These are phyloP conservation scores for Penelope pileata DNA, from an alignment of 2,113 vertebrate genomes.

Conservation along the genomic window DNA sequence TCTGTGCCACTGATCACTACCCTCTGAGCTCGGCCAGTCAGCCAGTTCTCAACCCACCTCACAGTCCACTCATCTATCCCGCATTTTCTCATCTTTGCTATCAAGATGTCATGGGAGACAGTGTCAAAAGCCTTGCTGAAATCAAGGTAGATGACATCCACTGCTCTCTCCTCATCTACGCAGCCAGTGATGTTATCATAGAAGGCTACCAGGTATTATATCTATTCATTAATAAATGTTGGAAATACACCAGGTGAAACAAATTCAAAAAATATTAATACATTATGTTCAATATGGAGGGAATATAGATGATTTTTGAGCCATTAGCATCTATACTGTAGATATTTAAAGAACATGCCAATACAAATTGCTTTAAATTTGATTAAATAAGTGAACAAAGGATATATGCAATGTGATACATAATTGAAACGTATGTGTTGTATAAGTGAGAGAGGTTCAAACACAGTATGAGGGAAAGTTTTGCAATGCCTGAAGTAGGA, in stretches of 20 bases:
- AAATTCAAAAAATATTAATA: background rate
- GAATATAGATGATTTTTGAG: background rate
- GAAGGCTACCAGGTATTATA: too few relatives aligned
- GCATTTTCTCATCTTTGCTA: too few relatives aligned
- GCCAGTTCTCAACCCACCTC: too few relatives aligned
- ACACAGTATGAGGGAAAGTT: background rate
- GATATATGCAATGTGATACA: background rate
- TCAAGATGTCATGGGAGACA: too few relatives aligned
- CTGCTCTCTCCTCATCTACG: too few relatives aligned
- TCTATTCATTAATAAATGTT: background rate
- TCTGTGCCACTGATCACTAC: too few relatives aligned
- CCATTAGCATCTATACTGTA: background rate
- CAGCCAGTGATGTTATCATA: too few relatives aligned
- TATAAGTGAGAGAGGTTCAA: background rate
- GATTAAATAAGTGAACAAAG: background rate
- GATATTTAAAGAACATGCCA: background rate
- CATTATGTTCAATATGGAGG: background rate
- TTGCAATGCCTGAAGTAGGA: background rate
- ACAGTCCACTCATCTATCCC: too few relatives aligned
- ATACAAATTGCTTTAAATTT: background rate
- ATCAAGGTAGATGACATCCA: too few relatives aligned
- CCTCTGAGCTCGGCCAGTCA: too few relatives aligned
- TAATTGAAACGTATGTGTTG: background rate
- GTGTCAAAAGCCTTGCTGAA: too few relatives aligned
- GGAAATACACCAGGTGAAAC: background rate